phyloP scores from a whole-genome alignment of 2,888 invertebrate genomes.

The Gandaritis pyraliata region DNA sequence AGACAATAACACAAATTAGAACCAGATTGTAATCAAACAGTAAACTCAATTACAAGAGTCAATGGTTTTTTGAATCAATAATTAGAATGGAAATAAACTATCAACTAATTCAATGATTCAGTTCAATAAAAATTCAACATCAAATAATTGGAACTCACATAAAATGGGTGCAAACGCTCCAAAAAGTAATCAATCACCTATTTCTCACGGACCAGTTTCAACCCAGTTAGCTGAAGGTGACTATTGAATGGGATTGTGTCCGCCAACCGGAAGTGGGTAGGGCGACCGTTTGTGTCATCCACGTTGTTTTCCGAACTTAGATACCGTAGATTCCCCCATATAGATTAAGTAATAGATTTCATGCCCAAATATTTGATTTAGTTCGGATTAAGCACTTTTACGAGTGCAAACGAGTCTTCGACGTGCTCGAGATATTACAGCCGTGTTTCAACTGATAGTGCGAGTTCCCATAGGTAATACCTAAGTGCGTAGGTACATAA shows the following conservation, averaged over 20 bases:
- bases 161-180: conserved; percentile 45
- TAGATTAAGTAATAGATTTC: conserved; percentile 44
- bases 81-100: conserved; percentile 10
- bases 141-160: conserved; percentile 40
- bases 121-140: conserved; percentile 16
- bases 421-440: conserved; percentile 38
- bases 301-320: conserved; percentile 67
- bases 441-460: conserved; percentile 57
- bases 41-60: neutral
- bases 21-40: neutral
- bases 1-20: conserved; percentile 38
- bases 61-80: neutral
- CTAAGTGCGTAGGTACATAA: conserved; percentile 55
- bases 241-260: conserved; percentile 72
- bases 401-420: conserved; percentile 40
- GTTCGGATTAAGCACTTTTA: conserved; percentile 41
- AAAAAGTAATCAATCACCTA: conserved; percentile 58
- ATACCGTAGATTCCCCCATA: conserved; percentile 50
- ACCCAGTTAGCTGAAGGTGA: conserved; percentile 69
- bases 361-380: conserved; percentile 43
- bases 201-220: conserved; percentile 75
- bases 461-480: conserved; percentile 63
- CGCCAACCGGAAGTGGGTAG: conserved; percentile 73
- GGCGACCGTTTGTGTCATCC: conserved; percentile 67
- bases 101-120: conserved; percentile 12